Evolutionary conservation across 2,113 vertebrate species (phyloP), one percentile per base, ranked within the genome.

Genomic region (Suricata suricatta): DNA sequence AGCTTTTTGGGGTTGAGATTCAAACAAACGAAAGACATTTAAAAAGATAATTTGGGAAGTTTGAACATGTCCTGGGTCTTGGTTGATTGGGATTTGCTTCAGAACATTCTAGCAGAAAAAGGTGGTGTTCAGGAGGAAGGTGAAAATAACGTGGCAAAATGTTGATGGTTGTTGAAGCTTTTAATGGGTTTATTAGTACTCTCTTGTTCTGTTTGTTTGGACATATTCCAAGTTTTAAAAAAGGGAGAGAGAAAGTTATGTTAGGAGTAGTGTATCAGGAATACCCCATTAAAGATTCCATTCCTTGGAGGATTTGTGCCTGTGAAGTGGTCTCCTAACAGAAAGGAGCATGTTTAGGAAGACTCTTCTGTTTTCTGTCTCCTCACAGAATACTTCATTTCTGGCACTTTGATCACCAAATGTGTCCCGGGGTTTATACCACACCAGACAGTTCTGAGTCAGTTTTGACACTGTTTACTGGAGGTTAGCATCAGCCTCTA

Each of bases 11-110:
- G 7, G 7, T 85, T 96, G 64, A 93, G 29, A 93, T 69, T 94
- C 57, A 96, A 90, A 72, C 38, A 79, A 47, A 81, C 31, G 17
- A 66, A 88, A 96, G 54, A 80, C 14, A 82, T 72, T 84, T 96
- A n/a, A 33, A 90, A 97, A 82, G 25, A 77, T 54, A 76, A 60
- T 10, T 89, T 95, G 71, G 50, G 35, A 92, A 92, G 27, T 97
- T 93, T 87, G 21, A 83, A 71, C 14, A 68, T 88, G 5, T 88
- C 41, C 76, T 60, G 7, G 23, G 5, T 88, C 89, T 82, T 83
- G 13, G 25, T 86, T 92, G 23, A 87, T 35, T 79, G 52, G 66
- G 29, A 79, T 93, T 94, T 94, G 25, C 71, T 76, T 87, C 81
- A 97, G 5, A 91, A 90, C 44, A 88, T 93, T 88, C 50, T 17